Base-by-base conservation (phyloP, 2,113 vertebrate species). In the Aptenodytes patagonicus region DNA sequence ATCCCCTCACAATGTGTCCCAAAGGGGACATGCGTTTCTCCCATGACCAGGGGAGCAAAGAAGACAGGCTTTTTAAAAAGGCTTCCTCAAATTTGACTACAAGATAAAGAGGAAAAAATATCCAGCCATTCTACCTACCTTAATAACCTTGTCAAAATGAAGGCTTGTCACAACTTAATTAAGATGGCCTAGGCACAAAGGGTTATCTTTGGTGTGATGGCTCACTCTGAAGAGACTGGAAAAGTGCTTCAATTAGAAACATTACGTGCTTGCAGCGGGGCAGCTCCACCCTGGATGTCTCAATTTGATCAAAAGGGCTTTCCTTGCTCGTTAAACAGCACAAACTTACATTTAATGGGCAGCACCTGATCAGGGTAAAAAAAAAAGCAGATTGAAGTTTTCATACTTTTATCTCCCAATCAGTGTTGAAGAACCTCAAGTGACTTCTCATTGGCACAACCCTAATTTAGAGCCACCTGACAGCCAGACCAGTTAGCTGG, bases 1-100 rank as follows among this genome's bases (percentile, higher is more conserved):
- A 80, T 22, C 7, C 3, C 2, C 17, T 64, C 32, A 57, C 36
- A 82, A 51, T 4, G 6, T 0, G 1, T 21, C 51, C 32, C 32
- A 57, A 25, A 70, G 11, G 4, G 12, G 7, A 20, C 2, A 3
- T 1, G 1, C 0, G 2, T 64, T 84, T 64, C 42, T 87, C 13
- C 13, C 55, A 20, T 1, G 7, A 85, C 2, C 9, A 15, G 3
- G 3, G 4, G 1, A 75, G 14, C 9, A 64, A 66, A 92, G 17
- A 55, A 11, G 19, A 46, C 19, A 46, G 32, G 2, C 25, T 49
- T 65, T 52, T 42, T 4, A 70, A 83, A 73, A 21, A 58, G 5
- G 4, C 14, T 70, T 58, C 21, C 19, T 28, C 42, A 84, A 71
- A 55, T 42, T 11, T 84, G 21, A 60, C n/a, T 38, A 12, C 29